Conservation (phyloP, 1,140 invertebrate species). For the Elysia chlorotica region DNA sequence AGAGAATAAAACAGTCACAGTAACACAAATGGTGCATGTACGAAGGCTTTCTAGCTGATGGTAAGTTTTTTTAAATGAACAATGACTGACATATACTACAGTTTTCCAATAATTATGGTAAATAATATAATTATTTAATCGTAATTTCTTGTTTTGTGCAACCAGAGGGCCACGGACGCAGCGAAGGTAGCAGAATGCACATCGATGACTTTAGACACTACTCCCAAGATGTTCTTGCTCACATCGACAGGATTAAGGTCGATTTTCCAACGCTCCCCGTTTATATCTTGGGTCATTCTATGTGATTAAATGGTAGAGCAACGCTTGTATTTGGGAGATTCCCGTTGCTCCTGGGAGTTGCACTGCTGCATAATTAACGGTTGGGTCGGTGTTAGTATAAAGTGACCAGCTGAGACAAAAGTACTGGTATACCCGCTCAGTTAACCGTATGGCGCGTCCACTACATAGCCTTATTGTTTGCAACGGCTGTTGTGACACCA, state of each 20-base stretch:
- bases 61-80: too few relatives aligned
- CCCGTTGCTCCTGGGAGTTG: neutral
- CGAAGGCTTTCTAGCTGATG: too few relatives aligned
- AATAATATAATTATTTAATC: too few relatives aligned
- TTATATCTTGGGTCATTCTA: conserved; percentile 63
- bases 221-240: conserved; percentile 56
- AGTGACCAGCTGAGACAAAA: neutral
- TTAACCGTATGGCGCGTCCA: neutral
- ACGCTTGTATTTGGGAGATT: neutral
- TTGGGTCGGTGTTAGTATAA: too few relatives aligned
- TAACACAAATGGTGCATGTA: too few relatives aligned
- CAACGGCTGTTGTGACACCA: neutral
- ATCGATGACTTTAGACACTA: conserved; percentile 54
- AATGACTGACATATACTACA: too few relatives aligned
- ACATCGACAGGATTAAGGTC: conserved; percentile 50
- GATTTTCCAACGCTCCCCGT: conserved; percentile 47
- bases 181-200: conserved; percentile 57
- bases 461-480: neutral
- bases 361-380: too few relatives aligned
- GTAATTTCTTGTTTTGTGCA: conserved; percentile 24
- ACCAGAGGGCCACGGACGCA: conserved; percentile 62
- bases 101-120: too few relatives aligned
- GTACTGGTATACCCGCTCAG: neutral
- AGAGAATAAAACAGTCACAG: too few relatives aligned
- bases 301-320: conserved; percentile 34